Evolutionary conservation across 1,140 invertebrate genomes (phyloP).

Genomic region (Spodoptera litura): DNA sequence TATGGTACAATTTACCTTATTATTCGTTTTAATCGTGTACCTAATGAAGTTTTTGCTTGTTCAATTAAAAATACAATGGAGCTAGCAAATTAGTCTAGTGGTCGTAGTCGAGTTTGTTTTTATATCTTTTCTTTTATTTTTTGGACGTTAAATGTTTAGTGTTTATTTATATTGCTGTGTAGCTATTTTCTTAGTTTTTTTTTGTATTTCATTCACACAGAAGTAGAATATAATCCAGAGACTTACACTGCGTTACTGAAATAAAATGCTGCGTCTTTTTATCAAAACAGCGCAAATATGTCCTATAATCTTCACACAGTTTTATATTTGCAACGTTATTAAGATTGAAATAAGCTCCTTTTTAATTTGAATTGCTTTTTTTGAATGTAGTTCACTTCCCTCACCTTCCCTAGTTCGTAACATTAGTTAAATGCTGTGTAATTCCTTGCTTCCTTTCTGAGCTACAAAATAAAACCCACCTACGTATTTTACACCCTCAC

Average conservation of each 20-base stretch:
- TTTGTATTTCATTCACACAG: too few relatives aligned
- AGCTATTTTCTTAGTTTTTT: background rate
- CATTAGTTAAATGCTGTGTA: background rate
- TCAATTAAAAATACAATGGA: slow-evolving; percentile 44
- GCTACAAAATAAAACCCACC: slow-evolving; percentile 10
- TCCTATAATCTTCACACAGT: too few relatives aligned
- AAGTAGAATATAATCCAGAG: too few relatives aligned
- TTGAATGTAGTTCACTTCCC: too few relatives aligned
- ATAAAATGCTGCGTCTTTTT: too few relatives aligned
- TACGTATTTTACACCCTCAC: slow-evolving; percentile 7
- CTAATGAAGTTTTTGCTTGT: slow-evolving; percentile 39
- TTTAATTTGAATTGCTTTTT: too few relatives aligned
- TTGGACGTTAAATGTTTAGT: slow-evolving; percentile 5
- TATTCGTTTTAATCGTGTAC: slow-evolving; percentile 6
- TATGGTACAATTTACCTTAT: background rate
- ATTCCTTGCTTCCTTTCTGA: background rate
- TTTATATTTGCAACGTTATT: too few relatives aligned
- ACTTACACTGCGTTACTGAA: too few relatives aligned
- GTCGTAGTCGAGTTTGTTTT: slow-evolving; percentile 15
- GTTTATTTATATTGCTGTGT: background rate
- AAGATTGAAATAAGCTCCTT: too few relatives aligned
- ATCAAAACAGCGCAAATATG: too few relatives aligned
- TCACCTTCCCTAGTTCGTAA: too few relatives aligned
- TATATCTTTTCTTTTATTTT: background rate
- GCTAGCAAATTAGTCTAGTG: slow-evolving; percentile 34